Base-by-base conservation (phyloP, 2,797 vertebrate genomes). In the Clarias laeviceps region DNA sequence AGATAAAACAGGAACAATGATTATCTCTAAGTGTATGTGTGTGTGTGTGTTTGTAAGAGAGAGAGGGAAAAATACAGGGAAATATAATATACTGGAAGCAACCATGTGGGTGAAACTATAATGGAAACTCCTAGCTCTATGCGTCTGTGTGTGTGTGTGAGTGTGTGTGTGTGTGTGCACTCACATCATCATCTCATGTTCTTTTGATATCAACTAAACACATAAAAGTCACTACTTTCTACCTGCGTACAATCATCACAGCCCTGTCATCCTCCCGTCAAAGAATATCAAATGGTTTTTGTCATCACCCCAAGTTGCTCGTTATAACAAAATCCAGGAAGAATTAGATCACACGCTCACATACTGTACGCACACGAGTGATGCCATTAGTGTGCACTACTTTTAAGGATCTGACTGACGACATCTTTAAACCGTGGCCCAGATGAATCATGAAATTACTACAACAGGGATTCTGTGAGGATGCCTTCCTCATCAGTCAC, bases 1-100 rank as follows among this genome's bases (percentile, higher is more conserved):
- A 59, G 24, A 76, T 54, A 72, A 59, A 72, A 79, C 24, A 70
- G 27, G 74, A 82, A 64, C 56, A 61, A 56, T 54, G 24, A 76
- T 57, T 2, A 57, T 76, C 17, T 76, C 4, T 22, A 59, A 22
- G 56, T 24, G 29, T 34, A 12, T 37, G 29, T 61, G 18, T 34
- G 12, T n/a, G 74, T 59, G 56, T 34, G 45, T 29, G 73, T 76
- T 50, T 76, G 50, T 45, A 3, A 34, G 18, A 22, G 32, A 9
- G 32, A 65, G 22, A 72, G 64, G 65, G 27, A 24, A n/a, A 87
- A 68, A 56, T 11, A 66, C 32, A 27, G 17, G n/a, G 72, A 79
- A 40, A 56, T 27, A 34, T 66, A 80, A 66, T 73, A 72, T 45
- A 50, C 40, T 27, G 40, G 15, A 50, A 14, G 24, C 12, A 73